These are phyloP conservation scores for Lophius piscatorius DNA, from an alignment of 2,113 vertebrate genomes.

Conservation along the genomic window DNA sequence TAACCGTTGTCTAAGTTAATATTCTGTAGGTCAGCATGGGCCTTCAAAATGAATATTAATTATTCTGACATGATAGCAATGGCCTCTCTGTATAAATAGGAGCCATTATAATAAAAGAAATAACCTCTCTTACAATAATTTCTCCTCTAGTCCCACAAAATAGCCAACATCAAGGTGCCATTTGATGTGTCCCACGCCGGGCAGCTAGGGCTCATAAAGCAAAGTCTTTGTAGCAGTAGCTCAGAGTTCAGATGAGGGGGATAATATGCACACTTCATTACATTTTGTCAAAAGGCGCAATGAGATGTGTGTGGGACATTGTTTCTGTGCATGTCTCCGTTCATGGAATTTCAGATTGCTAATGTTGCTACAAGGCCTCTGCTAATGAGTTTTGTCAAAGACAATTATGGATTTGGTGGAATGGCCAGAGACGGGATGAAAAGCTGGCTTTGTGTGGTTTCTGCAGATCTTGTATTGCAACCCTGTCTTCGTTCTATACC, in stretches of 20 bases:
- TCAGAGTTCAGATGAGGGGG: constrained; percentile 81
- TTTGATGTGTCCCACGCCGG: constrained; percentile 83
- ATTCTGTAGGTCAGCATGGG: too few species aligned
- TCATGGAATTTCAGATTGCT: constrained; percentile 82
- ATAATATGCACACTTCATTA: constrained; percentile 88
- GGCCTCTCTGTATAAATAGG: constrained; percentile 68
- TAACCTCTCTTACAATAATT: constrained; percentile 75
- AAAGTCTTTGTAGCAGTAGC: constrained; percentile 80
- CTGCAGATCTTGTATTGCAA: constrained; percentile 75
- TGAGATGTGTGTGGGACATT: constrained; percentile 83
- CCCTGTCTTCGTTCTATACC: constrained; percentile 77
- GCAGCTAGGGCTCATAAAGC: constrained; percentile 79
- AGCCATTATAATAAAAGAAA: constrained; percentile 69
- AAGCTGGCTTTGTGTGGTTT: constrained; percentile 85
- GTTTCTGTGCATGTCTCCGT: constrained; percentile 82
- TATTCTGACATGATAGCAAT: constrained; percentile 70
- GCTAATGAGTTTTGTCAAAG: constrained; percentile 91
- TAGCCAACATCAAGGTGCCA: constrained; percentile 74
- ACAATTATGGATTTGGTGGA: constrained; percentile 84
- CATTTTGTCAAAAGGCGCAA: constrained; percentile 86
- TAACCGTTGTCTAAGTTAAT: too few species aligned
- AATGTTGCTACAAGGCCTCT: constrained; percentile 83
- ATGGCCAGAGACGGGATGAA: constrained; percentile 79
- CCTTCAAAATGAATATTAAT: constrained; percentile 64
- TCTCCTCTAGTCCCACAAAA: constrained; percentile 71